Percentiles rank a stretch among this genome's conserved stretches.
Evolutionary conservation across 1,140 invertebrate species (phyloP).

Genomic region (Melipona quadrifasciata): DNA sequence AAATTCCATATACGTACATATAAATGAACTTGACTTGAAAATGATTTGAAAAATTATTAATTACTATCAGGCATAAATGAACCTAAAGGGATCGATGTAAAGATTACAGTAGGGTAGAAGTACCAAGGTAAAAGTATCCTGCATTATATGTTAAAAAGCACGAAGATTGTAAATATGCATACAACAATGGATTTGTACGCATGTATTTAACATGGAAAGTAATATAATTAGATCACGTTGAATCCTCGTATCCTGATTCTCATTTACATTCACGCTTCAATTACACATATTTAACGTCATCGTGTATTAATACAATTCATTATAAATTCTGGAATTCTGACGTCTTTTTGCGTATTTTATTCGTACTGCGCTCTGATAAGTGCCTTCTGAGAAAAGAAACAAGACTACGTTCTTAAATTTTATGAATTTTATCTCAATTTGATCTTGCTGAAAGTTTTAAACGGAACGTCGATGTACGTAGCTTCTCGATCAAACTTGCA

Average conservation of each 20-base stretch:
- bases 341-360: background rate
- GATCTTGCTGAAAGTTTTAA: background rate
- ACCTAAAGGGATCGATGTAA: background rate
- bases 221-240: slow-evolving; percentile 5
- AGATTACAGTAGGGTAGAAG: background rate
- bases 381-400: too few species aligned
- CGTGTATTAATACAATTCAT: background rate
- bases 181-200: background rate
- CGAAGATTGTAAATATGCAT: background rate
- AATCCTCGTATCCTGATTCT: background rate
- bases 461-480: background rate
- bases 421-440: too few species aligned
- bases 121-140: background rate
- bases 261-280: too few species aligned
- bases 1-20: background rate
- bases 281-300: background rate
- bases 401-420: too few species aligned
- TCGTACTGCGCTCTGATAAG: too few species aligned
- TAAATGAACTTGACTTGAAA: background rate
- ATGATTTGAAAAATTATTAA: background rate
- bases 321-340: background rate
- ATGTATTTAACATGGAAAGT: slow-evolving; percentile 5
- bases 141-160: slow-evolving; percentile 14
- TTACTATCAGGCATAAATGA: background rate
- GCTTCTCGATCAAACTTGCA: background rate